Evolutionary conservation across 2,113 vertebrate genomes (phyloP).

Genomic region (Sakesphorus luctuosus): DNA sequence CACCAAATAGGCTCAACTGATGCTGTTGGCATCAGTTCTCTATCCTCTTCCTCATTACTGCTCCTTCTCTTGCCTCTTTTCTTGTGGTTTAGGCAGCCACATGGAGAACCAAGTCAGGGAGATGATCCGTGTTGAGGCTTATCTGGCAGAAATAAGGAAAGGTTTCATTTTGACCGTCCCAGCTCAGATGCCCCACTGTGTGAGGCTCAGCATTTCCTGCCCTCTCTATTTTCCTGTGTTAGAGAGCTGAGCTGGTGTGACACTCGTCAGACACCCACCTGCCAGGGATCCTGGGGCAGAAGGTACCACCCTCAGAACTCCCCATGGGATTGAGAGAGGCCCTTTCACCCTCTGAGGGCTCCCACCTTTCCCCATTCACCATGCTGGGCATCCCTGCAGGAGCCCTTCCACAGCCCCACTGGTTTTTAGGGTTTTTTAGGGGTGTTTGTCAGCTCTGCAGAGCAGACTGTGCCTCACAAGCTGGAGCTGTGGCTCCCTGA

Average conservation of each 20-base stretch:
- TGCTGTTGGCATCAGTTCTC: neutral
- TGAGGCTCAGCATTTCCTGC: neutral
- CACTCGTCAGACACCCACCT: fast-evolving
- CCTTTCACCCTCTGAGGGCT: neutral
- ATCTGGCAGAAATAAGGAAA: neutral
- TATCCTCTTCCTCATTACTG: neutral
- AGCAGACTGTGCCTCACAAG: neutral
- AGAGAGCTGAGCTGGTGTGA: neutral
- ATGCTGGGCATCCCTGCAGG: neutral
- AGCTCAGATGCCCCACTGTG: fast-evolving
- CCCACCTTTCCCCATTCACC: neutral
- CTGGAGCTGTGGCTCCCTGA: neutral
- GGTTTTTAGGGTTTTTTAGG: fast-evolving
- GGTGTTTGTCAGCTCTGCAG: neutral
- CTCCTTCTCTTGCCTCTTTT: neutral
- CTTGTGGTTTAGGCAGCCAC: neutral
- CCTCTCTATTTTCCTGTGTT: neutral
- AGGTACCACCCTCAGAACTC: neutral
- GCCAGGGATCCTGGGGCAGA: fast-evolving
- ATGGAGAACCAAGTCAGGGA: neutral
- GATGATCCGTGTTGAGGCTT: neutral
- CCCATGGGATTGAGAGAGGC: fast-evolving
- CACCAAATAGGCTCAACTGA: neutral
- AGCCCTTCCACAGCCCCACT: neutral
- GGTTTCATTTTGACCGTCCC: neutral